phyloP scores from a whole-genome alignment of 1,140 invertebrate species.

The Gonatopus flavifemur region DNA sequence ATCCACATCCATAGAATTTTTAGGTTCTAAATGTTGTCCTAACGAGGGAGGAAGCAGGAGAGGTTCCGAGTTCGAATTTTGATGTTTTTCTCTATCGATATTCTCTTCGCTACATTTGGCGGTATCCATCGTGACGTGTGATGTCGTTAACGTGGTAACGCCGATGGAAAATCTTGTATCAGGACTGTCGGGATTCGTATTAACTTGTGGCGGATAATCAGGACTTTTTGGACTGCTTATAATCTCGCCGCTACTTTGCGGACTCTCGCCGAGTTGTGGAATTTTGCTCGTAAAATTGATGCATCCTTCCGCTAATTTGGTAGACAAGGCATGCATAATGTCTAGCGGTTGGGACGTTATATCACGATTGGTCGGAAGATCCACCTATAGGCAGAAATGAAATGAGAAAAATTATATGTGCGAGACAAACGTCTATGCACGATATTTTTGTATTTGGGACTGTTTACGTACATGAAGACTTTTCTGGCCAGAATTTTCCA shows the following conservation, averaged over 20 bases:
- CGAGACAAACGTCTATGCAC: background rate
- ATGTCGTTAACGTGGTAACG: conserved; percentile 27
- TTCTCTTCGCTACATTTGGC: conserved; percentile 27
- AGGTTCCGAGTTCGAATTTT: too few species aligned
- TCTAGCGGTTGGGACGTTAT: conserved; percentile 17
- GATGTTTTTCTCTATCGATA: too few species aligned
- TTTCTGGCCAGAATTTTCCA: too few species aligned
- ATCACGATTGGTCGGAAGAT: conserved; percentile 30
- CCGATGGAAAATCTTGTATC: conserved; percentile 30
- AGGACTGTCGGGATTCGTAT: conserved; percentile 35
- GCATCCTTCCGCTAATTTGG: conserved; percentile 35
- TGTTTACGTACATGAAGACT: too few species aligned
- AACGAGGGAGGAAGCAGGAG: too few species aligned
- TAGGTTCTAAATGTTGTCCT: background rate
- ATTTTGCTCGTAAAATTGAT: conserved; percentile 45
- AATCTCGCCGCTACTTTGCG: conserved; percentile 42
- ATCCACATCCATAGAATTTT: background rate
- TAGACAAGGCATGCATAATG: conserved; percentile 20
- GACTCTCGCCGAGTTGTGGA: conserved; percentile 46
- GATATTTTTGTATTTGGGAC: background rate
- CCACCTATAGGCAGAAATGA: conserved; percentile 33
- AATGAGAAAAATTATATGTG: conserved; percentile 1
- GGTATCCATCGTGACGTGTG: conserved; percentile 28
- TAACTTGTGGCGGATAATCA: conserved; percentile 48
- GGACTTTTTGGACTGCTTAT: conserved; percentile 48